Percentiles rank a stretch among this genome's conserved stretches.
Conservation (phyloP, 2,797 vertebrate species). For the Scarus forsteni region DNA sequence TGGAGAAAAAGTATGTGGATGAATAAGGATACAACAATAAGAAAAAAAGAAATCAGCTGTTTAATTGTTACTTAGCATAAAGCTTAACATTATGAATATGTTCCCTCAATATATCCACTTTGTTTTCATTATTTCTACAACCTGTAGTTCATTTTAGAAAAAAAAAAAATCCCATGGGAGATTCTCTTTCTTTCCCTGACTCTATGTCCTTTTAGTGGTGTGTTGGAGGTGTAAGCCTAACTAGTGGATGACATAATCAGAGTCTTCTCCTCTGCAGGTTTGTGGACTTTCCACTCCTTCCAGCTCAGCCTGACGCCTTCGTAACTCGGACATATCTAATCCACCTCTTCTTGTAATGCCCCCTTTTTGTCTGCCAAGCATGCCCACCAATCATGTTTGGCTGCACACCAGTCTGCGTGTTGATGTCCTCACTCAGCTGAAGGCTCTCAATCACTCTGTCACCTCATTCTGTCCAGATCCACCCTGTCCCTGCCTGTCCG, state of each 20-base stretch:
- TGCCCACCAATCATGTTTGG: constrained; percentile 59
- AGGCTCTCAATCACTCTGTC: constrained; percentile 53
- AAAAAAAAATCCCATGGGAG: too few species aligned
- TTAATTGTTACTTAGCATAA: too few species aligned
- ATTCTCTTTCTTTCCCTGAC: too few species aligned
- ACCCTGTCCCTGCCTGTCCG: constrained; percentile 60
- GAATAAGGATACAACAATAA: too few species aligned
- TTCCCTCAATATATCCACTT: too few species aligned
- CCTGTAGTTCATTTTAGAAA: too few species aligned
- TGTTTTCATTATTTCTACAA: too few species aligned
- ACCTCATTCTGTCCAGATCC: constrained; percentile 68
- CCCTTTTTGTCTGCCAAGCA: constrained; percentile 52
- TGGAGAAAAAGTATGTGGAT: too few species aligned
- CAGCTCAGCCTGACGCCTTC: constrained; percentile 2
- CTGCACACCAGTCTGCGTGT: constrained; percentile 67
- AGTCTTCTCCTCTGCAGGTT: background rate
- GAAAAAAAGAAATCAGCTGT: too few species aligned
- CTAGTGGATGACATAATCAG: constrained; percentile 1
- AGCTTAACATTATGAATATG: too few species aligned
- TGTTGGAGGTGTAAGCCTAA: too few species aligned
- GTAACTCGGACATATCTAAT: constrained; percentile 10
- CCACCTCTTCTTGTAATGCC: constrained; percentile 26
- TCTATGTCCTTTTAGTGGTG: too few species aligned
- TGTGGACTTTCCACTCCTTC: constrained; percentile 4
- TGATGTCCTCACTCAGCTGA: constrained; percentile 67